Conservation (phyloP, 2,113 vertebrate genomes). For the Leucopsar rothschildi region DNA sequence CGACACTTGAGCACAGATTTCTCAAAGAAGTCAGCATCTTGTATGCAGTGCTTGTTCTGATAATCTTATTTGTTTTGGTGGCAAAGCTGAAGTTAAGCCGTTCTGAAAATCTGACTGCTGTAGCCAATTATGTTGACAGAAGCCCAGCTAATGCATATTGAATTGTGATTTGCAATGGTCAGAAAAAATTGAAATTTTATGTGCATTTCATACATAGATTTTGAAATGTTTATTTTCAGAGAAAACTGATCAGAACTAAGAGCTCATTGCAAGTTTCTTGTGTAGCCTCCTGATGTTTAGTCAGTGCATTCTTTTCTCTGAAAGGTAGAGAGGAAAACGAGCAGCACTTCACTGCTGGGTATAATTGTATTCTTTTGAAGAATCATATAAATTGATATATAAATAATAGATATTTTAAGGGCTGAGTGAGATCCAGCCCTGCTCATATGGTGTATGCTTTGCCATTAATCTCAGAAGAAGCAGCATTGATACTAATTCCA, state of each 20-base stretch:
- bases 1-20: neutral
- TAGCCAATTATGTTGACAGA: conserved; percentile 18
- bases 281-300: neutral
- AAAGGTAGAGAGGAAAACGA: neutral
- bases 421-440: neutral
- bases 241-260: neutral
- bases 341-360: neutral
- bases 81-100: conserved; percentile 11
- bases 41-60: neutral
- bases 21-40: conserved; percentile 3
- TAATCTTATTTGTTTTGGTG: conserved; percentile 51
- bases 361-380: neutral
- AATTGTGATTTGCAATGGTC: neutral
- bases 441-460: neutral
- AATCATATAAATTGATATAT: neutral
- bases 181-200: neutral
- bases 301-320: neutral
- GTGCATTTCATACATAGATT: neutral
- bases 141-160: neutral
- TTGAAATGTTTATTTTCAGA: neutral
- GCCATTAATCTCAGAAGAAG: neutral
- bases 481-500: neutral
- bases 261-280: neutral
- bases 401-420: neutral
- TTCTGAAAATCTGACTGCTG: neutral